Base-by-base conservation (phyloP, 2,797 vertebrate genomes). In the Tokudaia muenninki region DNA sequence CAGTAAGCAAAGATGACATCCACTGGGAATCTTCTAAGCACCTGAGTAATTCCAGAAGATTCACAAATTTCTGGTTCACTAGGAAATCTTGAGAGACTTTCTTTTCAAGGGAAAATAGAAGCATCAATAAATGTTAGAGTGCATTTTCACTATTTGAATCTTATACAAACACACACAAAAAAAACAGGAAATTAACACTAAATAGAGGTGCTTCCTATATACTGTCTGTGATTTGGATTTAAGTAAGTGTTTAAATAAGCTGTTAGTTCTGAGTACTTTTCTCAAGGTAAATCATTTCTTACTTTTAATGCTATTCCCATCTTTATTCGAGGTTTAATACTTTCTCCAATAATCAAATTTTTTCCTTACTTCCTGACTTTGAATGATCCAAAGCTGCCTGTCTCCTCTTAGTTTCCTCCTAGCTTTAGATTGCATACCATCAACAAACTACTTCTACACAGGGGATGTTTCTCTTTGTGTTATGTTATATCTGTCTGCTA, bases 141-240 rank as follows among this genome's bases (percentile, higher is more conserved):
- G 79, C 91, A 90, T 98, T 98, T 98, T 98, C 98, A 98, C 98
- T 98, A 97, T 90, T 97, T 90, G 98, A 92, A 96, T 97, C 96
- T 97, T 97, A 97, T 97, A 94, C 97, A 63, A 41, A 52, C 31
- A 13, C n/a, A 57, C 21, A 59, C 19, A 59, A 6, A n/a, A 81
- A 34, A 21, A 11, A 98, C 94, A 98, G 96, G 96, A 98, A 98
- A 96, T 97, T 96, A 96, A 97, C 96, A 97, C 97, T 97, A 95
- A 94, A 80, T 96, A 91, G 80, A 95, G 97, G 96, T 92, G 92
- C 95, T 98, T 98, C 97, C 97, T 98, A 96, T 98, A 96, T 52
- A 52, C 52, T 52, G 52, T 52, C 97, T 97, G 65, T 97, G 97
- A 97, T 91, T 96, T 98, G 67, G 94, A 90, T 92, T 94, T 94